Percentiles rank a stretch among this genome's conserved stretches.
These are phyloP conservation scores for Forbesichthys papilliferus DNA, from an alignment of 2,113 vertebrate genomes.

Conservation along the genomic window DNA sequence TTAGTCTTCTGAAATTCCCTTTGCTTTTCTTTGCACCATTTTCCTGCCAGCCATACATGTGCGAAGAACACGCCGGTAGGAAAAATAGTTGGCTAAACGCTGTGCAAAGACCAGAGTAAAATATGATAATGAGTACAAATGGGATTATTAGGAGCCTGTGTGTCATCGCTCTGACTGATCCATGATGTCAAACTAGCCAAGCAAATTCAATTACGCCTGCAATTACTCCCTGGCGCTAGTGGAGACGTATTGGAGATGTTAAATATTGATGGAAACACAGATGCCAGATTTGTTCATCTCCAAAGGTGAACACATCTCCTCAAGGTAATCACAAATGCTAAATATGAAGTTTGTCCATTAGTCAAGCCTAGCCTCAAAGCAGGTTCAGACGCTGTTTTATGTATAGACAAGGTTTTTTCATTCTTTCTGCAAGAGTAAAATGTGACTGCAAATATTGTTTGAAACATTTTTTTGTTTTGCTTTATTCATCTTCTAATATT, in stretches of 20 bases:
- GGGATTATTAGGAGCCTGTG: constrained; percentile 77
- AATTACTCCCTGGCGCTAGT: constrained; percentile 75
- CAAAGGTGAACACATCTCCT: constrained; percentile 76
- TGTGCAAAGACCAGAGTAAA: constrained; percentile 66
- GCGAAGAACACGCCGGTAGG: constrained; percentile 12
- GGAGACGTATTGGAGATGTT: constrained; percentile 76
- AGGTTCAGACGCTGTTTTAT: neutral
- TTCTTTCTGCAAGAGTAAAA: no score
- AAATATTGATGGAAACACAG: constrained; percentile 80
- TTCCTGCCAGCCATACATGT: neutral
- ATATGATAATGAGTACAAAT: constrained; percentile 79
- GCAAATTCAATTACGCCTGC: constrained; percentile 81
- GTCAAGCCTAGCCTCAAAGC: constrained; percentile 20
- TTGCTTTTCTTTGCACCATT: constrained; percentile 15
- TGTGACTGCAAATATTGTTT: neutral
- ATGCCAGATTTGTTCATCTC: constrained; percentile 74
- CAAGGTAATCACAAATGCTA: constrained; percentile 67
- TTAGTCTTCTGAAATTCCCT: constrained; percentile 26
- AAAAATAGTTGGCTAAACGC: constrained; percentile 54
- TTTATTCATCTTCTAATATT: no score
- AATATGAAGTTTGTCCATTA: constrained; percentile 47
- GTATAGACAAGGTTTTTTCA: no score
- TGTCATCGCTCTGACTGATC: constrained; percentile 79
- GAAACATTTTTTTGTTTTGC: no score
- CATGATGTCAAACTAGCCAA: constrained; percentile 78